Conservation (phyloP, 2,888 invertebrate species). For the Nymphalis urticae region DNA sequence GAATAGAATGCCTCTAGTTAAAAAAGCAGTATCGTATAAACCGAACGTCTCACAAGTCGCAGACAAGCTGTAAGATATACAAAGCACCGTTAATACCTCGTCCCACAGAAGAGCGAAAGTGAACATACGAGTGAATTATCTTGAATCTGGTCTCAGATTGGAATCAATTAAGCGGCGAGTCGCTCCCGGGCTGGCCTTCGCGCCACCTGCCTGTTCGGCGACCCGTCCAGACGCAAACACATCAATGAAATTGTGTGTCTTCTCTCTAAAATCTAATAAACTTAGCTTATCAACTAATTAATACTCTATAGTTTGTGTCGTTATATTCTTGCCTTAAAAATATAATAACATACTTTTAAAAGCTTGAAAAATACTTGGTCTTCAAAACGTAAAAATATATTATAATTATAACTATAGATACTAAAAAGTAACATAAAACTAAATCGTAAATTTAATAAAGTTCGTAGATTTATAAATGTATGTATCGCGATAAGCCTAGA, state of each 20-base stretch:
- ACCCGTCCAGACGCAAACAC: constrained; percentile 34
- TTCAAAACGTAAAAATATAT: no score
- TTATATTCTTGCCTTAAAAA: no score
- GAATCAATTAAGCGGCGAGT: constrained; percentile 73
- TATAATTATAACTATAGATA: no score
- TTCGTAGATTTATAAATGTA: no score
- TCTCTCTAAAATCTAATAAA: constrained; percentile 24
- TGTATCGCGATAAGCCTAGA: no score
- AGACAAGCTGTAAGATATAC: constrained; percentile 10
- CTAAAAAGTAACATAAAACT: no score
- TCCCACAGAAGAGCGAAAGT: constrained; percentile 55
- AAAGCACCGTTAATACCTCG: constrained; percentile 39
- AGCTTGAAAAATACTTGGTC: no score
- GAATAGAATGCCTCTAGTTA: neutral
- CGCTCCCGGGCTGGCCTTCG: constrained; percentile 69
- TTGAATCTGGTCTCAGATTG: constrained; percentile 68
- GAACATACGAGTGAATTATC: constrained; percentile 63
- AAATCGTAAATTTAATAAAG: no score
- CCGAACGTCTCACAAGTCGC: constrained; percentile 5
- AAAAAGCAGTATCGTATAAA: neutral
- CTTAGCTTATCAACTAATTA: neutral
- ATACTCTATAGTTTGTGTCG: no score
- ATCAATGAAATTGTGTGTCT: constrained; percentile 33
- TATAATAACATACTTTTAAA: no score
- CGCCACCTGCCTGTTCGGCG: constrained; percentile 63